Evolutionary conservation across 2,113 vertebrate genomes (phyloP).

Genomic region (Camelus dromedarius): DNA sequence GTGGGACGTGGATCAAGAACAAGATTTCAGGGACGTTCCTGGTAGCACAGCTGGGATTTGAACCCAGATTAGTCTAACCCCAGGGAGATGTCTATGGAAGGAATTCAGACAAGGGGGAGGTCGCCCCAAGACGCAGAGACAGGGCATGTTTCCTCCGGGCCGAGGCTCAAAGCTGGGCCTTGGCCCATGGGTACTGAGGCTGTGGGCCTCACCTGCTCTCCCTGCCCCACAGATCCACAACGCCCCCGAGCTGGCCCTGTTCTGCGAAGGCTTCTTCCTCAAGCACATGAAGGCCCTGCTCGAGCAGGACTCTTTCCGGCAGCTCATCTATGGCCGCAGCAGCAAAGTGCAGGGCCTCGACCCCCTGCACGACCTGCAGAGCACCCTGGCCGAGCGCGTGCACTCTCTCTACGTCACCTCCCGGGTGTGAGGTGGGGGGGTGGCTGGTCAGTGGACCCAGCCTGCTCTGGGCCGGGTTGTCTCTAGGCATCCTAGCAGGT

Average conservation of each 20-base stretch:
- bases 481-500: rapidly evolving
- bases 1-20: no score
- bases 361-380: slow-evolving; percentile 93
- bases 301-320: slow-evolving; percentile 93
- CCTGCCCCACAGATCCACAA: slow-evolving; percentile 90
- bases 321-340: slow-evolving; percentile 91
- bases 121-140: not conserved
- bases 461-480: not conserved
- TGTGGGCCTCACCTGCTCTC: rapidly evolving
- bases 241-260: slow-evolving; percentile 91
- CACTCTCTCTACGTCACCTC: slow-evolving; percentile 94
- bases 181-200: not conserved
- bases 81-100: not conserved
- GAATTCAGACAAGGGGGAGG: not conserved
- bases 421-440: slow-evolving; percentile 88
- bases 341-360: slow-evolving; percentile 92
- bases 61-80: not conserved
- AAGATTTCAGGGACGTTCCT: not conserved
- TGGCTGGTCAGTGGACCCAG: not conserved
- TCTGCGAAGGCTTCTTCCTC: slow-evolving; percentile 97
- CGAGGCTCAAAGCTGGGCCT: not conserved
- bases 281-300: slow-evolving; percentile 94
- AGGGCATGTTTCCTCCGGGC: not conserved
- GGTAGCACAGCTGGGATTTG: not conserved
- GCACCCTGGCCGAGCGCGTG: slow-evolving; percentile 90